Evolutionary conservation across 2,797 vertebrate genomes (phyloP).

Genomic region (Sardinella longiceps): DNA sequence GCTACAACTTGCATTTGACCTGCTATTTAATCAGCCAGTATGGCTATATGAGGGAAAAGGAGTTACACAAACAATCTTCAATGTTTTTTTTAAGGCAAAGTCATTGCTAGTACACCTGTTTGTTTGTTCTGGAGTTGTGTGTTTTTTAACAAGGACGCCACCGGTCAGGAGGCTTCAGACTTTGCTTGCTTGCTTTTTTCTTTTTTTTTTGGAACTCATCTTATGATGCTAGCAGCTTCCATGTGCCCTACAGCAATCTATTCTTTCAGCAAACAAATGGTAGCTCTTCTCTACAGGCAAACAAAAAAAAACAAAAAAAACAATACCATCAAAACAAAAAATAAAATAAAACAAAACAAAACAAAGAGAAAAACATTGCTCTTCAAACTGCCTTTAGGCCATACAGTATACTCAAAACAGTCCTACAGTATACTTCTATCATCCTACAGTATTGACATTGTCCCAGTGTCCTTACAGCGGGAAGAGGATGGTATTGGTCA

Average conservation of each 20-base stretch:
- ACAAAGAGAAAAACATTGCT: neutral
- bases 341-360: neutral
- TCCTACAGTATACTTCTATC: no score
- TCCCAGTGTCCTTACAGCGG: neutral
- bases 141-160: slow-evolving; percentile 33
- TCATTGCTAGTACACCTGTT: slow-evolving; percentile 54
- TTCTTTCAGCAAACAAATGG: slow-evolving; percentile 39
- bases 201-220: slow-evolving; percentile 43
- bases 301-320: neutral
- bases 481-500: neutral
- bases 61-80: slow-evolving; percentile 64
- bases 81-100: slow-evolving; percentile 76
- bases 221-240: slow-evolving; percentile 59
- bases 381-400: slow-evolving; percentile 6
- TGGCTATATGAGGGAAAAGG: slow-evolving; percentile 54
- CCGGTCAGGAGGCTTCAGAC: slow-evolving; percentile 36
- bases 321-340: neutral
- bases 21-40: slow-evolving; percentile 64
- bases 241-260: slow-evolving; percentile 32
- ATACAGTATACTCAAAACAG: neutral
- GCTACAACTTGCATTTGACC: slow-evolving; percentile 48
- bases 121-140: slow-evolving; percentile 40
- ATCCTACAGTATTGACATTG: neutral
- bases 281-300: slow-evolving; percentile 17
- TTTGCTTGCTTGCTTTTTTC: neutral